Conservation (phyloP, 30 jellyfish, hydroid and myxozoan species). For the Nemopilema nomurai region DNA sequence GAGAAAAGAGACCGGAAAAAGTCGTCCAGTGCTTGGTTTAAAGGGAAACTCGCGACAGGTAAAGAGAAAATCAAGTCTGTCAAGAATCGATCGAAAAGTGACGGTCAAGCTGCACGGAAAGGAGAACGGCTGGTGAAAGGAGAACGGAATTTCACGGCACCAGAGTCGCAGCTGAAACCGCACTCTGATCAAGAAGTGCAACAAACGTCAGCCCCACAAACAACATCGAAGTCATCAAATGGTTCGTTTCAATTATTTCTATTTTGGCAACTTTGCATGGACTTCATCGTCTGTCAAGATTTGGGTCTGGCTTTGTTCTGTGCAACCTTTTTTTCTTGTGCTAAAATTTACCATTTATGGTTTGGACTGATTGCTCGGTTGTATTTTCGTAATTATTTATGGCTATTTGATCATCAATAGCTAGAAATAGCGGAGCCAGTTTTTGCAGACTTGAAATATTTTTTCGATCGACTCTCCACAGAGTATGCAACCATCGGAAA, state of each 20-base stretch:
- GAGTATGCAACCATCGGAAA: too few species aligned
- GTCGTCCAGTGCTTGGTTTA: constrained; percentile 79
- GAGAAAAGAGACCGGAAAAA: constrained; percentile 77
- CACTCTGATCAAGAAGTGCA: neutral
- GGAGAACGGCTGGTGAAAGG: neutral
- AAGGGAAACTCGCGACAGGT: constrained; percentile 65
- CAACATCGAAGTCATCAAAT: constrained; percentile 1
- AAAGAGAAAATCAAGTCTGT: constrained; percentile 53
- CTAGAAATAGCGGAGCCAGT: too few species aligned
- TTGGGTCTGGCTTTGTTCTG: too few species aligned
- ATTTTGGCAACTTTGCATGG: neutral
- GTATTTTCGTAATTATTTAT: too few species aligned
- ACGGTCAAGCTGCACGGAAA: constrained; percentile 61
- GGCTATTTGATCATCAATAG: too few species aligned
- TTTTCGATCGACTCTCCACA: too few species aligned
- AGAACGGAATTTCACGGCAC: constrained; percentile 42
- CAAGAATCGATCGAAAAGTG: constrained; percentile 58
- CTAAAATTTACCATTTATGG: too few species aligned
- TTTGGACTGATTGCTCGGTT: too few species aligned
- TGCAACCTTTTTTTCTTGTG: too few species aligned
- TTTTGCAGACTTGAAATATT: too few species aligned
- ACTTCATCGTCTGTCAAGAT: too few species aligned
- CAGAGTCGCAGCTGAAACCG: constrained; percentile 23
- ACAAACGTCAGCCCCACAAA: neutral
- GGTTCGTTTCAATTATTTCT: neutral